Conservation (phyloP, 2,797 vertebrate species). For the Lithobates pipiens region DNA sequence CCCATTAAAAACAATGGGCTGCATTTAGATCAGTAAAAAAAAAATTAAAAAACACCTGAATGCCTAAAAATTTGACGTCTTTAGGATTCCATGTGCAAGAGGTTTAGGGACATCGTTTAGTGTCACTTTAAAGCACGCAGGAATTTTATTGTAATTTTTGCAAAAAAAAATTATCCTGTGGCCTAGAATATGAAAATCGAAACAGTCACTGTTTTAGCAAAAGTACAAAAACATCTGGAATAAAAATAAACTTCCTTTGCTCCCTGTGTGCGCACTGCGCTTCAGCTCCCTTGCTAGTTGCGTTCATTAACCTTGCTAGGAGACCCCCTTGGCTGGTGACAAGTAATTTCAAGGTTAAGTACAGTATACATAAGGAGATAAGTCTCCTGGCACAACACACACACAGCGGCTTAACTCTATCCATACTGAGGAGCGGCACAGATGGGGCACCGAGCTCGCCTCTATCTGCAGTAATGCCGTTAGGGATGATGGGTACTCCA, state of each 20-base stretch:
- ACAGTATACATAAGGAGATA: slow-evolving; percentile 24
- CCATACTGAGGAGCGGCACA: background rate
- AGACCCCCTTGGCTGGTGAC: slow-evolving; percentile 59
- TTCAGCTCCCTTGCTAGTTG: slow-evolving; percentile 35
- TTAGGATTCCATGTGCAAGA: too few species aligned
- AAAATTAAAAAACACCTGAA: too few species aligned
- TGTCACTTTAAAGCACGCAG: too few species aligned
- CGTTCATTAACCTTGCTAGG: slow-evolving; percentile 45
- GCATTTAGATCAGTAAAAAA: too few species aligned
- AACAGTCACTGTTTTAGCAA: background rate
- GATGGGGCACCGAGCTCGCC: background rate
- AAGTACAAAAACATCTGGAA: background rate
- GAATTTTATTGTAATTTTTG: background rate
- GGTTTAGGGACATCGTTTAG: too few species aligned
- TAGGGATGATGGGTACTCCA: background rate
- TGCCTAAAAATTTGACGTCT: too few species aligned
- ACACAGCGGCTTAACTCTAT: slow-evolving; percentile 38
- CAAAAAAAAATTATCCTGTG: background rate
- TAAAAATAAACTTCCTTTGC: background rate
- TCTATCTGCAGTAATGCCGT: background rate
- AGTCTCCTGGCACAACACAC: slow-evolving; percentile 46
- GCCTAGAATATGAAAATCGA: background rate
- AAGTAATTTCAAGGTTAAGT: slow-evolving; percentile 51
- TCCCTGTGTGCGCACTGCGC: background rate
- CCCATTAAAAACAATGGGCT: too few species aligned